Evolutionary conservation across 2,797 vertebrate species (phyloP).

Genomic region (Sebastes alutus): DNA sequence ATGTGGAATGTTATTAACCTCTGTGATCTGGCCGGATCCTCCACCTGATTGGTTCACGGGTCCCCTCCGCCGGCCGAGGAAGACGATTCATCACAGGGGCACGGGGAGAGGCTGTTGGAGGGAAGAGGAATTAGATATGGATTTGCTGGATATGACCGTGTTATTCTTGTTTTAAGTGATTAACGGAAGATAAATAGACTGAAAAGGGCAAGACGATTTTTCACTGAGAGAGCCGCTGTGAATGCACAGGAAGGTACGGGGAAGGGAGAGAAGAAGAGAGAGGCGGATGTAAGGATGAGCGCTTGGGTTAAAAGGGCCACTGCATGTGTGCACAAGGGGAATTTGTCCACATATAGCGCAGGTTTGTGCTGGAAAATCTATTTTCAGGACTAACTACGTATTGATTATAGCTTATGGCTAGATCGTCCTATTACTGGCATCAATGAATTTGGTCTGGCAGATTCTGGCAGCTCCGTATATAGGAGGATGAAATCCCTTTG

Average conservation of each 20-base stretch:
- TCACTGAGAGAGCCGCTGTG: neutral
- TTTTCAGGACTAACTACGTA: slow-evolving; percentile 55
- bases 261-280: neutral
- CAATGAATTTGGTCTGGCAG: slow-evolving; percentile 44
- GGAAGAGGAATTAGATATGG: slow-evolving; percentile 37
- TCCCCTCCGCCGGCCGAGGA: neutral
- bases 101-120: neutral
- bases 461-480: slow-evolving; percentile 4
- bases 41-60: slow-evolving; percentile 44
- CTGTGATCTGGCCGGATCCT: slow-evolving; percentile 49
- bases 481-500: slow-evolving; percentile 12
- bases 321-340: neutral
- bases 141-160: slow-evolving; percentile 20
- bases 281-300: slow-evolving; percentile 42
- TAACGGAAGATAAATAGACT: slow-evolving; percentile 46
- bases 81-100: slow-evolving; percentile 27
- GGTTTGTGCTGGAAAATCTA: slow-evolving; percentile 45
- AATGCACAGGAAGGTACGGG: neutral
- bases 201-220: slow-evolving; percentile 25
- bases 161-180: slow-evolving; percentile 52
- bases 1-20: slow-evolving; percentile 79
- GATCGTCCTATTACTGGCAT: slow-evolving; percentile 60
- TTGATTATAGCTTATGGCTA: slow-evolving; percentile 73
- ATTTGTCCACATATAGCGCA: neutral
- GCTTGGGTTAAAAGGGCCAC: slow-evolving; percentile 13